Base-by-base conservation (phyloP, 2,888 invertebrate genomes). In the Tetragnatha montana region DNA sequence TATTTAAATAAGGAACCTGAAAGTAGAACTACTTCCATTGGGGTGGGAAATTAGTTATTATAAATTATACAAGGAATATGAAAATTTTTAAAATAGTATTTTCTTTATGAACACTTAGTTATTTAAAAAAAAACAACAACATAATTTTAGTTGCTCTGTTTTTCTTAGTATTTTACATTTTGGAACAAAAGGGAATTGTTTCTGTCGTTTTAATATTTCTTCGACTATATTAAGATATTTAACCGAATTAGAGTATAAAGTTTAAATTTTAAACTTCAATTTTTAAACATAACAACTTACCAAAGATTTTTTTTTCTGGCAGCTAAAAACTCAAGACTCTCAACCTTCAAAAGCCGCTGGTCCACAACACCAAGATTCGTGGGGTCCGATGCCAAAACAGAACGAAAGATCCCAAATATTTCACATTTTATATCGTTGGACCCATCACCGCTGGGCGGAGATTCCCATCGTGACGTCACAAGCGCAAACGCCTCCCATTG, bases 391-490 rank as follows among this genome's bases (percentile, higher is more conserved):
- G 17, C 8, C 78, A 71, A 85, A 80, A 68, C 70, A 80, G 80
- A 80, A 17, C 79, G 47, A 7, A 71, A 12, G 19, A 79, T 51
- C 50, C 47, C 60, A 86, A 85, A 86, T 68, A 60, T 51, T 80
- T 60, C 60, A 35, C 76, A 78, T 82, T 82, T 88, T 88, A 88
- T 88, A 88, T 88, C 81, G 47, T 47, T 51, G 50, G 22, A n/a
- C 22, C 75, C 78, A 50, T 70, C 76, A 71, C 78, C 22, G 14
- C 47, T 35, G 68, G 87, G 87, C 10, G 87, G 75, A 70, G 82
- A 60, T 51, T 71, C 14, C 49, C 6, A 22, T 14, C 8, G 47
- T 78, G 81, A 88, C 87, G 87, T 88, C 22, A 50, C 21, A 8
- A n/a, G 8, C 4, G 14, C 22, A 17, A 35, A 19, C 7, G 0